Percentiles rank a stretch among this genome's conserved stretches.
Conservation (phyloP, 2,113 vertebrate species). For the Tetrao urogallus region DNA sequence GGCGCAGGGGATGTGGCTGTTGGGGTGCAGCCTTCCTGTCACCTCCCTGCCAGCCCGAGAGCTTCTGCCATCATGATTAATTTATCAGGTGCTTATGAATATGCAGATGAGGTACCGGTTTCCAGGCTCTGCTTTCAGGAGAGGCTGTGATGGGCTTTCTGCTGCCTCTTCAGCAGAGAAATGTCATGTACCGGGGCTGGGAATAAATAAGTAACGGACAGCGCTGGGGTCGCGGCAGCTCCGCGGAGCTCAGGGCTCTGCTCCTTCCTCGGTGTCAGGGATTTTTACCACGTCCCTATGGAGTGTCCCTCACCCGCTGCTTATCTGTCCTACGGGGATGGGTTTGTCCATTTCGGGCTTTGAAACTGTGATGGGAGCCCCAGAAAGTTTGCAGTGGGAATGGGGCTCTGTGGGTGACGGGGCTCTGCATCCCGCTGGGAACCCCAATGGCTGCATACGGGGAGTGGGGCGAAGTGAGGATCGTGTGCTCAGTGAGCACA, state of each 20-base stretch:
- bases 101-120: conserved; percentile 74
- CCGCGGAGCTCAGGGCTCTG: not conserved
- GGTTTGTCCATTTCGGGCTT: not conserved
- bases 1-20: conserved; percentile 6
- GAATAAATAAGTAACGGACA: conserved; percentile 56
- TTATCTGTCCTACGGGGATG: not conserved
- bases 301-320: not conserved
- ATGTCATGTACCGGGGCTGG: conserved; percentile 44
- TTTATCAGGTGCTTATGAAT: conserved; percentile 79
- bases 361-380: not conserved
- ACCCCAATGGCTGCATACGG: not conserved
- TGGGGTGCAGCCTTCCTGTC: conserved; percentile 55
- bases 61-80: conserved; percentile 79
- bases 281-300: not conserved
- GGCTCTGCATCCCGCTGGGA: not conserved
- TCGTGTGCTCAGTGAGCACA: fast-evolving
- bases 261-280: not conserved
- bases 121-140: conserved; percentile 67
- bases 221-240: not conserved
- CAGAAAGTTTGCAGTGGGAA: not conserved
- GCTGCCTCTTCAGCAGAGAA: conserved; percentile 53
- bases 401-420: not conserved
- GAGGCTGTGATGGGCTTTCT: conserved; percentile 51
- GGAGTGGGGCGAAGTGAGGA: not conserved
- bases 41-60: conserved; percentile 70